Evolutionary conservation across 2,888 invertebrate genomes (phyloP).

Genomic region (Melitaea athalia): DNA sequence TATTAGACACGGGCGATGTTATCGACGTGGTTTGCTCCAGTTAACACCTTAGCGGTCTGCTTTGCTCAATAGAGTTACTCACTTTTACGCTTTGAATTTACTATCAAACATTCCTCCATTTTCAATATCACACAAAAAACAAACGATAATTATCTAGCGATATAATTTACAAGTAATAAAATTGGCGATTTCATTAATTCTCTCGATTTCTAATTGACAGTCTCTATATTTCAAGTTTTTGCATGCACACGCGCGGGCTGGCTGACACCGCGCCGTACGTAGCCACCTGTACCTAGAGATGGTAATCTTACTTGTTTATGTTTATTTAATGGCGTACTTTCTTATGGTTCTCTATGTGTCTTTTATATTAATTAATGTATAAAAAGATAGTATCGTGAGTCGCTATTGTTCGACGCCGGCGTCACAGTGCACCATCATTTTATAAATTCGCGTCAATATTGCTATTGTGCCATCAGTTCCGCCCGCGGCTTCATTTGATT

Average conservation of each 20-base stretch:
- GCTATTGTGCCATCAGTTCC: conserved; percentile 1
- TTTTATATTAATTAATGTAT: not conserved
- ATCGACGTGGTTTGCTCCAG: not conserved
- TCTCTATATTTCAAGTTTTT: conserved; percentile 13
- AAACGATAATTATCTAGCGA: not conserved
- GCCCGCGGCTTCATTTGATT: conserved; percentile 7
- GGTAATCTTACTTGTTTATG: not conserved
- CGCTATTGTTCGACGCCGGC: conserved; percentile 1
- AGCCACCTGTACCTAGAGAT: not conserved
- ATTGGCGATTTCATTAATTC: conserved; percentile 1
- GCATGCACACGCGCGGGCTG: not conserved
- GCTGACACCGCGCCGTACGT: not conserved
- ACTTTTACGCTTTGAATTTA: not conserved
- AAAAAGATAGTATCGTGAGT: not conserved
- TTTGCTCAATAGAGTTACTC: not conserved
- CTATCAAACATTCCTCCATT: not conserved
- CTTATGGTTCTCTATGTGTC: not conserved
- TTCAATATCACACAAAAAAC: not conserved
- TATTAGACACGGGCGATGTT: not conserved
- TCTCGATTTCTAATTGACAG: conserved; percentile 8
- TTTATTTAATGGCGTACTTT: not conserved
- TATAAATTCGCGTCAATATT: conserved; percentile 9
- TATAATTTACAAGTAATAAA: not conserved
- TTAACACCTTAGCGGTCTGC: not conserved
- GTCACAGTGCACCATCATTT: not conserved